These are phyloP conservation scores for Drosophila hydei DNA, from an alignment of 1,140 invertebrate genomes.

Conservation along the genomic window DNA sequence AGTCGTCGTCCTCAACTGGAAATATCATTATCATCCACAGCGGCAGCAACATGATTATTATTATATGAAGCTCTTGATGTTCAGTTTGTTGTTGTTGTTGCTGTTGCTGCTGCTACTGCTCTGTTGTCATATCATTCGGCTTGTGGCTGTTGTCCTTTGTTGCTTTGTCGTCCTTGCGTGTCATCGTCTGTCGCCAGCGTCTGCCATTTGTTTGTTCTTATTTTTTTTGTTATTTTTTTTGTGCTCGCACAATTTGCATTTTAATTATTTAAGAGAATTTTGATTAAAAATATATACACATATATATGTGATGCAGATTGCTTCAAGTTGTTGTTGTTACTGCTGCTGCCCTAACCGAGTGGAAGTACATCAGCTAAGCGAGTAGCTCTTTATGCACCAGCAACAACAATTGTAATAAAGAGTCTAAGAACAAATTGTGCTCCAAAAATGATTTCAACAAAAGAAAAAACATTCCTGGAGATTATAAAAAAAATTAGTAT, in stretches of 20 bases:
- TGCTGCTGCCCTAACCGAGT: background rate
- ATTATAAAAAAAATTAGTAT: too few species aligned
- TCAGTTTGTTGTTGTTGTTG: constrained; percentile 26
- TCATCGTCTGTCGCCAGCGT: constrained; percentile 39
- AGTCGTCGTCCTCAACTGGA: constrained; percentile 51
- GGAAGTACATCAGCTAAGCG: constrained; percentile 11
- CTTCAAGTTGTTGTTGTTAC: constrained; percentile 19
- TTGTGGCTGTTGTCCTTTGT: constrained; percentile 58
- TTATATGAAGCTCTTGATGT: constrained; percentile 44
- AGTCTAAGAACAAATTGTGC: too few species aligned
- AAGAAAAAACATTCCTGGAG: too few species aligned
- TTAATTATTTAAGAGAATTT: constrained; percentile 84
- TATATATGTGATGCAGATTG: constrained; percentile 15
- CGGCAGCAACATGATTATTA: constrained; percentile 42
- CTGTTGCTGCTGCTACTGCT: constrained; percentile 37
- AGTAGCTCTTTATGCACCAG: too few species aligned
- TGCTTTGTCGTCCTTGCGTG: constrained; percentile 39
- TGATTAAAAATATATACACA: constrained; percentile 76
- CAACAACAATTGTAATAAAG: too few species aligned
- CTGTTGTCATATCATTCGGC: constrained; percentile 58
- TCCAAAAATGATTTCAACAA: too few species aligned
- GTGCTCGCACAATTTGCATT: constrained; percentile 81
- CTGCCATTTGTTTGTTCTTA: constrained; percentile 65
- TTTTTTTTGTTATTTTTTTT: constrained; percentile 72
- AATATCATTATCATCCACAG: constrained; percentile 39